These are phyloP conservation scores for Oxyura jamaicensis DNA, from an alignment of 2,113 vertebrate species.

Conservation along the genomic window DNA sequence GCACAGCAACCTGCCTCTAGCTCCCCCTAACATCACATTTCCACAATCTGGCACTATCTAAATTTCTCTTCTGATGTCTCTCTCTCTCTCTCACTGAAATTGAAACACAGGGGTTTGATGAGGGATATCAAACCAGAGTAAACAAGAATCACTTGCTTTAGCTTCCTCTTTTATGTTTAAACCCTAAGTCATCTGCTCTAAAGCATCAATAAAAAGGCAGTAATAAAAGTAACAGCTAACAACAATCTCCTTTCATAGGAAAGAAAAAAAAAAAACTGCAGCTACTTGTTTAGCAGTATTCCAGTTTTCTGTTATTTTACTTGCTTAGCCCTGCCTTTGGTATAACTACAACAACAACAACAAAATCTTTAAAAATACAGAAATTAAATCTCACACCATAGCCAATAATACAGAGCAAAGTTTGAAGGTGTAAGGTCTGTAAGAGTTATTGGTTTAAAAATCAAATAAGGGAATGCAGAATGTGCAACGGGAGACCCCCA, in stretches of 20 bases:
- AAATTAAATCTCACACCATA: fast-evolving
- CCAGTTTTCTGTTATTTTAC: neutral
- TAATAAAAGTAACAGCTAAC: neutral
- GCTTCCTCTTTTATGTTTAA: neutral
- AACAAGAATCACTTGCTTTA: neutral
- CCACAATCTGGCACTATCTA: too few relatives aligned
- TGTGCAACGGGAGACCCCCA: fast-evolving
- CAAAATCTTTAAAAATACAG: neutral
- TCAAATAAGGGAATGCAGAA: neutral
- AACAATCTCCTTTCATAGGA: neutral
- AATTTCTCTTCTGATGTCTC: too few relatives aligned
- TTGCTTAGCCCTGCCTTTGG: neutral
- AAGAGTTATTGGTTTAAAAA: neutral
- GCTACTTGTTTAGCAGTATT: neutral
- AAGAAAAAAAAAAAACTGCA: neutral
- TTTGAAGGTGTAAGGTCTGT: neutral
- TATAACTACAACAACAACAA: neutral
- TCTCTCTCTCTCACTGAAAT: neutral
- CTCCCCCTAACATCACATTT: too few relatives aligned
- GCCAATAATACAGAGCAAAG: fast-evolving
- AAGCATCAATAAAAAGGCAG: neutral
- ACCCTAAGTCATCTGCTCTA: neutral
- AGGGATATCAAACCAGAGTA: neutral
- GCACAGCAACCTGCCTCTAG: neutral
- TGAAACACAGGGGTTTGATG: too few relatives aligned